Evolutionary conservation across 2,113 vertebrate genomes (phyloP).

Genomic region (Phoenicopterus ruber): DNA sequence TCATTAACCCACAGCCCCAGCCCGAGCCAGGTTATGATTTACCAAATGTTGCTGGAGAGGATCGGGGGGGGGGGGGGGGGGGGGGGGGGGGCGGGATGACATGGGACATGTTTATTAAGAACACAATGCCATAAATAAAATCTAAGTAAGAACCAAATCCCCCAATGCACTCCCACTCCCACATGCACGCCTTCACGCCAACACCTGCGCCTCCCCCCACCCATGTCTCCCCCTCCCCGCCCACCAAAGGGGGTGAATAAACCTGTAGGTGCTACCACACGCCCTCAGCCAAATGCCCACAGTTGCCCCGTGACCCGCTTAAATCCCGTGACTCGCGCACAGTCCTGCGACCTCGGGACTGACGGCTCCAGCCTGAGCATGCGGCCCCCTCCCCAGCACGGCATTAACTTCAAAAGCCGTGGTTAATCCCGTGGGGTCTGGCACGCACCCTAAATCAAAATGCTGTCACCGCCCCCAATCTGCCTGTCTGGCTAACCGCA

Average conservation of each 20-base stretch:
- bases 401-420: accelerated
- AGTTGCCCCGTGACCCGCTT: accelerated
- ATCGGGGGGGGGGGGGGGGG: accelerated
- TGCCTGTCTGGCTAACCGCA: not conserved
- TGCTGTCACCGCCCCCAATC: not conserved
- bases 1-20: not conserved
- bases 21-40: accelerated
- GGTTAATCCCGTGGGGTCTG: not conserved
- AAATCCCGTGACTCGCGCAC: accelerated
- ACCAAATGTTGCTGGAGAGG: not conserved
- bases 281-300: not conserved
- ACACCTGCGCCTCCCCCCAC: too few species aligned
- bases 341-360: accelerated
- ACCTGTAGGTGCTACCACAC: accelerated
- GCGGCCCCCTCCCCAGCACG: accelerated
- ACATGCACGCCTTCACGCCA: too few species aligned
- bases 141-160: not conserved
- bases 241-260: not conserved
- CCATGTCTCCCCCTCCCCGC: too few species aligned
- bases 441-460: not conserved
- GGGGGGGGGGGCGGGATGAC: too few species aligned
- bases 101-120: too few species aligned
- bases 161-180: accelerated
- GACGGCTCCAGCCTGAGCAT: too few species aligned
- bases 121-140: not conserved